These are phyloP conservation scores for Torymus tubicola DNA, from an alignment of 2,888 invertebrate genomes.

Conservation along the genomic window DNA sequence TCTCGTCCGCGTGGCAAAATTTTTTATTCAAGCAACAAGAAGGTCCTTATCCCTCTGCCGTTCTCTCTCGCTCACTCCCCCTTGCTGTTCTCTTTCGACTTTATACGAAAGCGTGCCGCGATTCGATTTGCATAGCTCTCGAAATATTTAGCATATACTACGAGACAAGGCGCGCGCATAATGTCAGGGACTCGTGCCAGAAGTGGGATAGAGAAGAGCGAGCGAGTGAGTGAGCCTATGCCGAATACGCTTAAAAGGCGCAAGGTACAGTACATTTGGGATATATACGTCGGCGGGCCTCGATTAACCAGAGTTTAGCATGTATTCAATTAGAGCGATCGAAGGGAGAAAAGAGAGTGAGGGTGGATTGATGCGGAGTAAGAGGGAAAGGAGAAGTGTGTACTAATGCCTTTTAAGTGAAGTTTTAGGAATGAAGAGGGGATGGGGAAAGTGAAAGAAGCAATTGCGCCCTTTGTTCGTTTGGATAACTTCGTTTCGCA, in stretches of 20 bases:
- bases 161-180: neutral
- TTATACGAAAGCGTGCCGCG: neutral
- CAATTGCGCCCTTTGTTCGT: too few relatives aligned
- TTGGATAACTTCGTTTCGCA: too few relatives aligned
- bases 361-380: neutral
- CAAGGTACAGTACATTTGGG: neutral
- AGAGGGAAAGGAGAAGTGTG: neutral
- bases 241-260: neutral
- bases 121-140: constrained; percentile 34
- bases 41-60: neutral
- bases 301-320: constrained; percentile 6
- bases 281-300: too few relatives aligned
- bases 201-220: too few relatives aligned
- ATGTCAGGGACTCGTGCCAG: neutral
- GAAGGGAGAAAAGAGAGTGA: neutral
- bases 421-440: neutral
- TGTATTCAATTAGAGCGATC: constrained; percentile 15
- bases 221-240: neutral
- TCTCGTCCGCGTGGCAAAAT: neutral
- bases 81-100: neutral
- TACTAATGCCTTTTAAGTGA: neutral
- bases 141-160: constrained; percentile 39
- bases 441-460: neutral
- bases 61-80: too few relatives aligned
- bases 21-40: constrained; percentile 19